phyloP scores from a whole-genome alignment of 2,113 vertebrate genomes.

The Sigmodon hispidus region DNA sequence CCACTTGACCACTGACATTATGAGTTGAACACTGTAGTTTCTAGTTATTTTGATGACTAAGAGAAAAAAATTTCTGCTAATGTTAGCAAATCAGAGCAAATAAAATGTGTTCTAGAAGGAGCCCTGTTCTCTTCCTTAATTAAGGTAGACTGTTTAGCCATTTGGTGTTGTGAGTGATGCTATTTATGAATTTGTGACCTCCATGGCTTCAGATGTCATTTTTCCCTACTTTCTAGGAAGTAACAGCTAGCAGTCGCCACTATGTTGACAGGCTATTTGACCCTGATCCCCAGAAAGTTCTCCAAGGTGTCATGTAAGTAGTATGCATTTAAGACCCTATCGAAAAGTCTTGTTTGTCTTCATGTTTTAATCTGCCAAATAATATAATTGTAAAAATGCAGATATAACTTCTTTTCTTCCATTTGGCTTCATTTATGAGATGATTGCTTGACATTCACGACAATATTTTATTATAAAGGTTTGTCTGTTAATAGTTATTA shows the following conservation, averaged over 20 bases:
- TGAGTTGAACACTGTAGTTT: background rate
- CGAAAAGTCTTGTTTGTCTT: constrained; percentile 73
- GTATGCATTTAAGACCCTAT: constrained; percentile 77
- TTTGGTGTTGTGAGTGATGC: constrained; percentile 55
- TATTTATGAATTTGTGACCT: constrained; percentile 76
- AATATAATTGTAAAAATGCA: constrained; percentile 67
- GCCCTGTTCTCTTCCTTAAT: constrained; percentile 42
- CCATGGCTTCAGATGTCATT: constrained; percentile 80
- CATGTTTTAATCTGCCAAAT: constrained; percentile 54
- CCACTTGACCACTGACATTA: background rate
- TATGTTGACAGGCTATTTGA: constrained; percentile 99
- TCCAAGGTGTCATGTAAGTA: constrained; percentile 99
- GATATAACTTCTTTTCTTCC: constrained; percentile 51
- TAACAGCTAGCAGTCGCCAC: constrained; percentile 98
- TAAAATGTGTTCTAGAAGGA: constrained; percentile 28
- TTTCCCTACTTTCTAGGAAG: constrained; percentile 91
- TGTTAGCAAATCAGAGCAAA: background rate
- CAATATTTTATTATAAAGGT: constrained; percentile 51
- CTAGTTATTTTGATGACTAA: background rate
- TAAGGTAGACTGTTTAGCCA: constrained; percentile 47
- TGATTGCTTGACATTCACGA: constrained; percentile 41
- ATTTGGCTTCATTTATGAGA: constrained; percentile 58
- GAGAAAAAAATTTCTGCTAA: background rate
- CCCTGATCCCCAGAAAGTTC: constrained; percentile 98
- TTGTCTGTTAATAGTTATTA: constrained; percentile 48